phyloP scores from a whole-genome alignment of 1,140 invertebrate species.

The Melipona quadrifasciata region DNA sequence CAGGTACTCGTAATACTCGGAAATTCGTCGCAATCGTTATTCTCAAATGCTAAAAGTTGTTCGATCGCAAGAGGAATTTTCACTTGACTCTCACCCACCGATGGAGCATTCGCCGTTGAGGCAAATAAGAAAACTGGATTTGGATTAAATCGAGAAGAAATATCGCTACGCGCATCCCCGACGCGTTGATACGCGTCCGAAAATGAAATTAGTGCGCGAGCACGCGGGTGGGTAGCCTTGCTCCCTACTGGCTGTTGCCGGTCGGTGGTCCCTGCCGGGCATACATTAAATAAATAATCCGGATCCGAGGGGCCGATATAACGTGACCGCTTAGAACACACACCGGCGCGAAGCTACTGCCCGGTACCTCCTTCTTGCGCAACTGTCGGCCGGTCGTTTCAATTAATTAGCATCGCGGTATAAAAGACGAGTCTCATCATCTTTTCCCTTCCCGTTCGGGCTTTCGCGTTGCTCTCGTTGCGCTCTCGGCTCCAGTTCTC shows the following conservation, averaged over 20 bases:
- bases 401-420: conserved; percentile 68
- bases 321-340: conserved; percentile 63
- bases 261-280: conserved; percentile 60
- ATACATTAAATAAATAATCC: conserved; percentile 69
- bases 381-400: conserved; percentile 68
- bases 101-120: no score
- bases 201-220: conserved; percentile 64
- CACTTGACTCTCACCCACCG: no score
- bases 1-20: conserved; percentile 22
- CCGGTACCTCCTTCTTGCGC: conserved; percentile 60
- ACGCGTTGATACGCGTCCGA: conserved; percentile 43
- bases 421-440: conserved; percentile 68
- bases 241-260: conserved; percentile 57
- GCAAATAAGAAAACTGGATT: no score
- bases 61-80: no score
- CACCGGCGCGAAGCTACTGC: conserved; percentile 59
- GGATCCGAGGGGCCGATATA: conserved; percentile 39
- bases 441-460: conserved; percentile 34
- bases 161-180: background rate
- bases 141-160: no score
- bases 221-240: conserved; percentile 55
- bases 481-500: conserved; percentile 5
- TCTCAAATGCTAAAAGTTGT: no score
- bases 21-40: no score
- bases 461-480: conserved; percentile 14